These are phyloP conservation scores for Tinea trinotella DNA, from an alignment of 2,888 invertebrate genomes.

Conservation along the genomic window DNA sequence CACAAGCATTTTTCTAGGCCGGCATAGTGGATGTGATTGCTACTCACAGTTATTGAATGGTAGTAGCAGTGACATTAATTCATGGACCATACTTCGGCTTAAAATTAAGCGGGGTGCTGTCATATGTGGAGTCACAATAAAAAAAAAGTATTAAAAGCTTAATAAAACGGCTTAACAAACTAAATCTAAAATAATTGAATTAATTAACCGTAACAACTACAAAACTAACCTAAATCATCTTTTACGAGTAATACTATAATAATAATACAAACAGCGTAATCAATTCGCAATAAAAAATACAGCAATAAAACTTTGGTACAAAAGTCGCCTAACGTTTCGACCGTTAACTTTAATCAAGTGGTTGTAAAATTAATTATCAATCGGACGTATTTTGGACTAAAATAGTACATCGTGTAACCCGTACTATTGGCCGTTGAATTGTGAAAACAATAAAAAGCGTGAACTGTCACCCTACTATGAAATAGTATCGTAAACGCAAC, in stretches of 20 bases:
- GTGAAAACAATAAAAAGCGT: slow-evolving; percentile 68
- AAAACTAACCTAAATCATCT: slow-evolving; percentile 5
- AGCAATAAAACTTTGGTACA: slow-evolving; percentile 34
- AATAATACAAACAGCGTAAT: slow-evolving; percentile 45
- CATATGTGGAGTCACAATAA: too few species aligned
- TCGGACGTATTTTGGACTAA: slow-evolving; percentile 33
- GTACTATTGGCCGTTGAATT: slow-evolving; percentile 35
- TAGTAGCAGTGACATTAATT: too few species aligned
- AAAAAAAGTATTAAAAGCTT: too few species aligned
- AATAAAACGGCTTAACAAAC: too few species aligned
- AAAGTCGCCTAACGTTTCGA: slow-evolving; percentile 38
- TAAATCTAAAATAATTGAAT: slow-evolving; percentile 10
- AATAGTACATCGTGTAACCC: slow-evolving; percentile 25
- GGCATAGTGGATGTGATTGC: too few species aligned
- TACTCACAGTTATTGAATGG: too few species aligned
- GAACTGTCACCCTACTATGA: too few species aligned
- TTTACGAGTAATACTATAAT: slow-evolving; percentile 25
- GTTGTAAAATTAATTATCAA: slow-evolving; percentile 62
- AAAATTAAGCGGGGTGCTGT: too few species aligned
- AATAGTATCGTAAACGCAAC: too few species aligned
- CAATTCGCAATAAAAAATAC: slow-evolving; percentile 47
- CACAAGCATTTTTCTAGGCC: too few species aligned
- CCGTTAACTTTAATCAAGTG: slow-evolving; percentile 58
- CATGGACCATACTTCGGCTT: too few species aligned
- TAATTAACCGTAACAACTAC: not conserved